These are phyloP conservation scores for Nycticorax nycticorax DNA, from an alignment of 2,113 vertebrate genomes.

Conservation along the genomic window DNA sequence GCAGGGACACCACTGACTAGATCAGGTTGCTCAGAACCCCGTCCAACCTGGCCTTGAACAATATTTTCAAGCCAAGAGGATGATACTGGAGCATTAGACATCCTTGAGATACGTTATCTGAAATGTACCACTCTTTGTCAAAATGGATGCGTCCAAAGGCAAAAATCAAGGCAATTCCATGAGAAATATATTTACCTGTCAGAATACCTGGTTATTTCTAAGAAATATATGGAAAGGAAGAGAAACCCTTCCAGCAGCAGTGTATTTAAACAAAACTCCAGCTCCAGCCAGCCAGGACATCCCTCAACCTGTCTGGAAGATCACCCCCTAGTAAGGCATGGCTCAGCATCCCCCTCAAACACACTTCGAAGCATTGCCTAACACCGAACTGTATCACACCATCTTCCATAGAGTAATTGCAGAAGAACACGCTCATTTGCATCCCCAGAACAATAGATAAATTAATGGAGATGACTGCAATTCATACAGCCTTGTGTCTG, in stretches of 20 bases:
- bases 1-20: too few species aligned
- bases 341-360: background rate
- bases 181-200: background rate
- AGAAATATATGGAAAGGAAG: background rate
- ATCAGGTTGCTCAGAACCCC: too few species aligned
- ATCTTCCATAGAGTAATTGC: background rate
- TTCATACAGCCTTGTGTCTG: constrained; percentile 45
- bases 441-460: constrained; percentile 51
- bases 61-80: background rate
- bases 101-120: background rate
- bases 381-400: accelerated
- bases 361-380: background rate
- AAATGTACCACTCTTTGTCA: background rate
- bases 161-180: background rate
- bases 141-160: background rate
- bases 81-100: background rate
- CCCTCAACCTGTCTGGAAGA: background rate
- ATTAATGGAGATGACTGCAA: constrained; percentile 53
- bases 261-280: background rate
- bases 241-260: background rate
- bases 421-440: background rate
- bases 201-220: background rate
- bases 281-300: background rate
- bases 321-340: background rate
- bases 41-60: too few species aligned